Evolutionary conservation across 2,888 invertebrate genomes (phyloP).

Genomic region (Keiferia lycopersicella): DNA sequence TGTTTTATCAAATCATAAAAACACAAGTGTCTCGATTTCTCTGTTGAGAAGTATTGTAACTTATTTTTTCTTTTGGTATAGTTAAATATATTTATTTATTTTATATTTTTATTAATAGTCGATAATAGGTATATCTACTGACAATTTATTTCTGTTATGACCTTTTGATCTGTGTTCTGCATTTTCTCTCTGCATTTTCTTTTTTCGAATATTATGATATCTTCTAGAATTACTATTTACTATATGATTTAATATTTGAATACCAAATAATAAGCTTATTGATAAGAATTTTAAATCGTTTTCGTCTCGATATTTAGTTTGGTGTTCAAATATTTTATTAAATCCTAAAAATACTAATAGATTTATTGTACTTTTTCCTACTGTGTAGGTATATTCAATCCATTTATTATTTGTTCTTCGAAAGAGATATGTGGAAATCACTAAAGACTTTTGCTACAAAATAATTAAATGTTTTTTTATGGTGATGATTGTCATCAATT

Average conservation of each 20-base stretch:
- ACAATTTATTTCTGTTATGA: conserved; percentile 35
- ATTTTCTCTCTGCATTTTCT: conserved; percentile 42
- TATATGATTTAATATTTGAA: neutral
- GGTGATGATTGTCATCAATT: neutral
- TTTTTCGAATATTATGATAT: conserved; percentile 45
- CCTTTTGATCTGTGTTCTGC: conserved; percentile 43
- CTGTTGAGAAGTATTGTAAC: no score
- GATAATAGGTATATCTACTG: conserved; percentile 31
- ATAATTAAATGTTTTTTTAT: neutral
- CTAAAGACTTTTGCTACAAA: neutral
- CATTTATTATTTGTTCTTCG: neutral
- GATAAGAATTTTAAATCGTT: neutral
- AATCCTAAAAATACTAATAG: conserved; percentile 1
- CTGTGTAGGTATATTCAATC: conserved; percentile 52
- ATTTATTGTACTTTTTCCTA: conserved; percentile 53
- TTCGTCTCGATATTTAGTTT: neutral
- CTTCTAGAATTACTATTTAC: neutral
- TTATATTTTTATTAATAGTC: neutral
- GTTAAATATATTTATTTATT: neutral
- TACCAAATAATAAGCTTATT: neutral
- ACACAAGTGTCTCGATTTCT: no score
- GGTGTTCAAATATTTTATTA: conserved; percentile 7
- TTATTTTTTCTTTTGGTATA: neutral
- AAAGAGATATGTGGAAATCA: neutral
- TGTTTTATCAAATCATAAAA: no score